Evolutionary conservation across 2,888 invertebrate genomes (phyloP).

Genomic region (Microchrysa polita): DNA sequence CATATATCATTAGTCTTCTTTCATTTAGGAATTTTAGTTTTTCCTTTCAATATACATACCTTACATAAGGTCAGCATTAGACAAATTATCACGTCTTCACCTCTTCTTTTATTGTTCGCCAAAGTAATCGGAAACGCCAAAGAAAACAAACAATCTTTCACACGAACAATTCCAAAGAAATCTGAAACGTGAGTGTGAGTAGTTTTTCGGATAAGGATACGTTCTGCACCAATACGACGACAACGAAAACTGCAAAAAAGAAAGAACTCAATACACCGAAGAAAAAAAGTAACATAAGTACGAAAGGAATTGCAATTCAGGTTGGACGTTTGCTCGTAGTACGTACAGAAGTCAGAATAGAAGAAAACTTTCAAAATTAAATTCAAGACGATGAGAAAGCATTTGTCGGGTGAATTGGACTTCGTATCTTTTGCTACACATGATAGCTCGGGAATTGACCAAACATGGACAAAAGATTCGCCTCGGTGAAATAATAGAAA

Average conservation of each 20-base stretch:
- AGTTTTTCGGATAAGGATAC: too few species aligned
- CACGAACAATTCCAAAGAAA: too few species aligned
- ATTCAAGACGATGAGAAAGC: background rate
- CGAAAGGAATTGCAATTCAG: background rate
- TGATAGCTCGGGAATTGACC: too few species aligned
- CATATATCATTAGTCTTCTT: too few species aligned
- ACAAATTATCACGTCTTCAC: constrained; percentile 15
- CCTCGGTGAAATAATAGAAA: too few species aligned
- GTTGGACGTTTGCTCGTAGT: background rate
- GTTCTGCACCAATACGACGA: background rate
- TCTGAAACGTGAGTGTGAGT: too few species aligned
- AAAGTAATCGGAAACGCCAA: constrained; percentile 18
- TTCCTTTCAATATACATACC: too few species aligned
- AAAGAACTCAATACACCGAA: background rate
- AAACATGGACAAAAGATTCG: too few species aligned
- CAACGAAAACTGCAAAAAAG: background rate
- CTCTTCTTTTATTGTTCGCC: constrained; percentile 8
- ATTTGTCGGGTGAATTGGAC: background rate
- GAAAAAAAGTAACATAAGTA: background rate
- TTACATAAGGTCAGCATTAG: background rate
- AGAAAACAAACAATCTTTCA: background rate
- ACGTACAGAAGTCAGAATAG: background rate
- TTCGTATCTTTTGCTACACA: too few species aligned
- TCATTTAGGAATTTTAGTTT: too few species aligned
- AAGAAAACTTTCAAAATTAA: background rate